Percentiles rank a stretch among this genome's conserved stretches.
phyloP scores from a whole-genome alignment of 1,140 invertebrate species.

The Trichogramma pretiosum region DNA sequence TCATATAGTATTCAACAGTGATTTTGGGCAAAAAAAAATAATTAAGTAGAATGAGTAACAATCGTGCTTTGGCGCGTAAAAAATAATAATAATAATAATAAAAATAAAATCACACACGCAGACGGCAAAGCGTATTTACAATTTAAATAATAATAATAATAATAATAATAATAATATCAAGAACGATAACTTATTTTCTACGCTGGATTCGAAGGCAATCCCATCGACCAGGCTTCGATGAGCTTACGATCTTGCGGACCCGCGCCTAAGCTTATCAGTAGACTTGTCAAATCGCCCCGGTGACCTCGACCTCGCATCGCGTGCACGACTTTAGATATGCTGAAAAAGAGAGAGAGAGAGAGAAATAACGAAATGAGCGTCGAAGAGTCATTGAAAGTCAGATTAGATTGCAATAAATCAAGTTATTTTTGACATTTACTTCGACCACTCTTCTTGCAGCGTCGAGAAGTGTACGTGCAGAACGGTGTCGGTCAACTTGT shows the following conservation, averaged over 20 bases:
- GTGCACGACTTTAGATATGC: constrained; percentile 40
- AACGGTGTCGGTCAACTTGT: constrained; percentile 36
- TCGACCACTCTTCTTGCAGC: constrained; percentile 44
- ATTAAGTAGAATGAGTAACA: too few species aligned
- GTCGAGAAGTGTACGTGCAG: constrained; percentile 38
- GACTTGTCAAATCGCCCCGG: constrained; percentile 30
- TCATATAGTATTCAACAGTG: too few species aligned
- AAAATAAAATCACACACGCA: too few species aligned
- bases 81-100: too few species aligned
- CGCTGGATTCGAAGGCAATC: constrained; percentile 38
- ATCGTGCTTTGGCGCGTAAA: too few species aligned
- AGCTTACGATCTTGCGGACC: constrained; percentile 39
- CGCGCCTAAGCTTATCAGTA: constrained; percentile 42
- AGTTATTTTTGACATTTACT: constrained; percentile 27
- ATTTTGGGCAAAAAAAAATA: too few species aligned
- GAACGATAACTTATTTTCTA: too few species aligned
- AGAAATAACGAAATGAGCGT: neutral
- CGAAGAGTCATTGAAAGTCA: neutral
- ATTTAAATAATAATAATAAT: too few species aligned
- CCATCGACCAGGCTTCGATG: constrained; percentile 41
- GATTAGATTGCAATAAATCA: neutral
- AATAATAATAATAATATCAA: too few species aligned
- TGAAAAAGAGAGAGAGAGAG: constrained; percentile 20
- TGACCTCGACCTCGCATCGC: constrained; percentile 36
- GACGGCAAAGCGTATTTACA: too few species aligned